Percentiles rank a stretch among this genome's conserved stretches.
Evolutionary conservation across 2,797 vertebrate species (phyloP).

Genomic region (Eremophila alpestris): DNA sequence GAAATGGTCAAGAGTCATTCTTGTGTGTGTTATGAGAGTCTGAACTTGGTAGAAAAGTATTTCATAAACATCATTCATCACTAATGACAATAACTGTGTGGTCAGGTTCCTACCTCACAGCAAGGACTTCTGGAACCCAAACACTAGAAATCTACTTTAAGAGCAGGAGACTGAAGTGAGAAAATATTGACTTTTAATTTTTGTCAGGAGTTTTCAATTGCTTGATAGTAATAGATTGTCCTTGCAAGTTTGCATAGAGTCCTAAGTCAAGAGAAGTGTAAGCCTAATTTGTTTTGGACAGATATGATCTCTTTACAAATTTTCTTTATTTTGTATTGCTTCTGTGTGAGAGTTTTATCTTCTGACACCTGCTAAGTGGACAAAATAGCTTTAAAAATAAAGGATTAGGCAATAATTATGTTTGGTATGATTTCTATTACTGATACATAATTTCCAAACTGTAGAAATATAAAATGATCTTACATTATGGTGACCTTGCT

Average conservation of each 20-base stretch:
- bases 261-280: not conserved
- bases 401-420: not conserved
- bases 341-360: not conserved
- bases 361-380: not conserved
- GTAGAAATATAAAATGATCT: not conserved
- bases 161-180: not conserved
- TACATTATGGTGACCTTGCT: not conserved
- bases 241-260: not conserved
- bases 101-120: not conserved
- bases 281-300: not conserved
- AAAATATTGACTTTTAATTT: not conserved
- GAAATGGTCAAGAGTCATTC: not conserved
- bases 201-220: not conserved
- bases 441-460: not conserved
- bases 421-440: not conserved
- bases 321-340: not conserved
- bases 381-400: not conserved
- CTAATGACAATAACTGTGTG: not conserved
- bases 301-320: not conserved
- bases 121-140: not conserved
- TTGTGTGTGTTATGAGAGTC: not conserved
- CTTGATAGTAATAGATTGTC: not conserved
- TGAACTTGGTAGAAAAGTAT: not conserved
- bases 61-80: not conserved
- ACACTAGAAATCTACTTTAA: not conserved